Percentiles rank a stretch among this genome's conserved stretches.
Conservation (phyloP, 2,113 vertebrate genomes). For the Zapus hudsonius region DNA sequence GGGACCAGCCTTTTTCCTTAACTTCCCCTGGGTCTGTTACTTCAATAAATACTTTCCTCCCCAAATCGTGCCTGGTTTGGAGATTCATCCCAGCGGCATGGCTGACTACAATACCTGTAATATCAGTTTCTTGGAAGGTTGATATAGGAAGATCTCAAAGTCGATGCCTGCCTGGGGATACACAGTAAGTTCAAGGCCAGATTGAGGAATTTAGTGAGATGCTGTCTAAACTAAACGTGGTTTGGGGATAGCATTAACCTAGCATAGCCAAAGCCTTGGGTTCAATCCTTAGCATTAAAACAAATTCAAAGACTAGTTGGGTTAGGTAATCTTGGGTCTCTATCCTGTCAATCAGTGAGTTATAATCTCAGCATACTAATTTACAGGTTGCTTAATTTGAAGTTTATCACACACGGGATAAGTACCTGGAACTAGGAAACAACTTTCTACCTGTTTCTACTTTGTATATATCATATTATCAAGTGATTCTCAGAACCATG, state of each 20-base stretch:
- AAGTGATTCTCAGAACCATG: background rate
- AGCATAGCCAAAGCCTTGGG: too few relatives aligned
- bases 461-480: background rate
- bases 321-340: background rate
- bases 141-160: too few relatives aligned
- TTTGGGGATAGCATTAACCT: too few relatives aligned
- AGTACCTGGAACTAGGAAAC: background rate
- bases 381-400: background rate
- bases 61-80: too few relatives aligned
- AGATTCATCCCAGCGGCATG: too few relatives aligned
- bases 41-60: too few relatives aligned
- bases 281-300: too few relatives aligned
- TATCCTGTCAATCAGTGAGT: background rate
- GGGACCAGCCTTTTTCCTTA: too few relatives aligned
- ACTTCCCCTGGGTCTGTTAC: too few relatives aligned
- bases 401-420: background rate
- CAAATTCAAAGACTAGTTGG: background rate
- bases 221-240: background rate
- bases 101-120: too few relatives aligned
- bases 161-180: background rate
- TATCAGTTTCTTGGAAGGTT: background rate
- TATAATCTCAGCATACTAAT: background rate
- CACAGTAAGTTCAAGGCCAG: background rate
- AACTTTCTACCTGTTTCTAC: background rate
- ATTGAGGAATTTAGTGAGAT: background rate